Base-by-base conservation (phyloP, 2,797 vertebrate genomes). In the Gadopsis marmoratus region DNA sequence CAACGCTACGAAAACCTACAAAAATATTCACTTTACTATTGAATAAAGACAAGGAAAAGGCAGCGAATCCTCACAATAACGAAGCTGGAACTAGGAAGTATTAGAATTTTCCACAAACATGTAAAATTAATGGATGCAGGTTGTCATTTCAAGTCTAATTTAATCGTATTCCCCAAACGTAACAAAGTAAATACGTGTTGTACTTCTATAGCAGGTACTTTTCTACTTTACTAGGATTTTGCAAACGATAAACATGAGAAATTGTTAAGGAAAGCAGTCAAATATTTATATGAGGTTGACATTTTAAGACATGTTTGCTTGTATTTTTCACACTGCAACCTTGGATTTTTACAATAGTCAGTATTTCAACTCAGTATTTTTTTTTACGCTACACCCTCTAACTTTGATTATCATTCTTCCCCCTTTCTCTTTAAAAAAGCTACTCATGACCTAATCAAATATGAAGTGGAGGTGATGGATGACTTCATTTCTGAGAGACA, bases 401-500 rank as follows among this genome's bases (percentile, higher is more conserved):
- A 75, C 50, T 53, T 75, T 76, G 81, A 73, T 48, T 48, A 48
- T 48, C 47, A 48, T 21, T 48, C 63, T 16, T 82, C 65, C n/a
- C 63, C 26, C 60, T 89, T 69, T 82, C 74, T 81, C 79, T 89
- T 89, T 76, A 90, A 89, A 91, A 86, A 91, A 86, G 81, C 84
- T 47, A 78, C 88, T 93, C 84, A 82, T 93, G 92, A 92, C 91
- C 92, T 92, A 93, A 94, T 94, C 93, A 93, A 92, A 91, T 82
- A 85, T 89, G 91, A 93, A 89, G 91, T 74, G 54, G 72, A 71
- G 68, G 89, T 94, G 94, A 95, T 95, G 91, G 94, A 95, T 95
- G 92, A 89, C 90, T 93, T 93, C 88, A 93, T 93, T 91, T 90
- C 84, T 84, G 87, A 88, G 90, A 91, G 91, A 92, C 93, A 93